Evolutionary conservation across 1,140 invertebrate species (phyloP), one percentile per base, ranked within the genome.

Genomic region (Halyomorpha halys): DNA sequence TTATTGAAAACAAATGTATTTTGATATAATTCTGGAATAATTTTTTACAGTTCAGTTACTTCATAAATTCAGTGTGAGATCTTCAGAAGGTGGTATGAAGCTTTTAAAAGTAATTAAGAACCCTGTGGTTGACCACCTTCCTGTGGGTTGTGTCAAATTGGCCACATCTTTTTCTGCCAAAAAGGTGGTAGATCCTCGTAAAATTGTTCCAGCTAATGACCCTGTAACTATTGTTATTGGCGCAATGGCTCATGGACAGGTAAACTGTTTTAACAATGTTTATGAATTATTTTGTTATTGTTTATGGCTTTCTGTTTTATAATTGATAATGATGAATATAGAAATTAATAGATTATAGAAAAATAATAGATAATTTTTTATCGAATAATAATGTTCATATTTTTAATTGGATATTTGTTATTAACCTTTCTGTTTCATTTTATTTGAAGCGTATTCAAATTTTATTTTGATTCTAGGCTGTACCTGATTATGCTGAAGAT

Each of bases 81-180:
- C 97, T 51, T 84, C 86, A 19, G 91, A 97, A 74, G 85, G 86
- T 1, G 84, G 89, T 1, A 86, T 94, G 73, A 97, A 96, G 73
- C 74, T 99, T 21, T 75, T 99, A 54, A 97, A 96, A 81, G 91
- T 98, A 8, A 97, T 99, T 49, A 97, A 96, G 76, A 99, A 99
- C 79, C 97, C 97, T 3, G 80, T 99, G 0, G 91, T 86, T 3
- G 83, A 92, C 73, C 94, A 99, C 79, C 77, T 99, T 27, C 97
- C 97, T n/a, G 89, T 93, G 21, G 96, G 95, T 47, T 94, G 92
- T 69, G 83, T 79, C 61, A 99, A 97, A 78, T 81, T 94, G 65
- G 84, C 82, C 0, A 97, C 91, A 77, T 96, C 94, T 23, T 98
- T 92, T 75, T 87, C 85, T 70, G 84, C 91, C 0, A 85, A 87